Evolutionary conservation across 2,888 invertebrate genomes (phyloP), one percentile per base, ranked within the genome.

Genomic region (Ariolimax columbianus): DNA sequence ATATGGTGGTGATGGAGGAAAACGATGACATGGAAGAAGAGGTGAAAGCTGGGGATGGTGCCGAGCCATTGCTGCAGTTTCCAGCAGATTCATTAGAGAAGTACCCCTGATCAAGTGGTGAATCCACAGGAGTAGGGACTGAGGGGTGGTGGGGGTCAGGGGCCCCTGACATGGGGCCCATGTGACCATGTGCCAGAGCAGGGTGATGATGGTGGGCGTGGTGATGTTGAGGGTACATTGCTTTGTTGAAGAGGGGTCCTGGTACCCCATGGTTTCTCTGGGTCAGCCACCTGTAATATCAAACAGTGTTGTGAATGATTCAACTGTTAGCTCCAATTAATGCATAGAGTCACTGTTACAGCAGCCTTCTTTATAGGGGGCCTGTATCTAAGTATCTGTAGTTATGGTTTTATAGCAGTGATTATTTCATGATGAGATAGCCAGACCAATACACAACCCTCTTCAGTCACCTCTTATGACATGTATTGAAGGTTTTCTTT

Each of bases 31-130:
- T 83, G 43, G 87, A 86, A 6, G 88, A 86, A 30, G 86, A 84
- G 9, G 87, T 83, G 68, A 87, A 80, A 19, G 87, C 86, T 38
- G 86, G 83, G 36, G 86, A 87, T 3, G 90, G 91, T 70, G 91
- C 90, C 36, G 89, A 90, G 80, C 91, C 92, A 36, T 91, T 88
- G 47, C 91, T 90, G 87, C 91, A 91, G 83, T 89, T 90, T 79
- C 92, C 93, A 11, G 91, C 91, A 6, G 88, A 88, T 47, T 88
- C 87, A 75, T 89, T 88, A 33, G 93, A 92, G 86, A 91, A 92
- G 87, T 93, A 93, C 63, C 92, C 93, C 85, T 91, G 91, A 87
- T 92, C 92, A 51, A 92, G 87, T 9, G 92, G 92, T 30, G 93
- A 91, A 79, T 92, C 92, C 77, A 86, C 86, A 26, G 86, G 87